Conservation (phyloP, 2,113 vertebrate species). For the crab-eating macaque (Macaca fascicularis) region T2T-MFA8v1.1 NC_088377.1:25888501-25889000, state of each 20-base stretch:
- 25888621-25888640: not conserved
- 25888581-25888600: not conserved
- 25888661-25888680: not conserved
- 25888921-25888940: not conserved
- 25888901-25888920: not conserved
- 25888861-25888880: not conserved
- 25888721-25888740: not conserved
- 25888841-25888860: not conserved
- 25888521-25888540: not conserved
- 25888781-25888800: not conserved
- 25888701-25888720: not conserved
- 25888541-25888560: not conserved
- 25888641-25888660: not conserved
- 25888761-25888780: rapidly evolving
- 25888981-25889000: not conserved
- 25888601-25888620: not conserved
- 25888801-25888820: not conserved
- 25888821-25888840: not conserved
- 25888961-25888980: not conserved
- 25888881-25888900: not conserved
- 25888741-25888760: not conserved
- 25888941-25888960: not conserved
- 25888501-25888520: not conserved
- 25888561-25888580: not conserved
- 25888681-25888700: not conserved